Conservation (phyloP, 2,888 invertebrate species). For the Himalopsyche tibetana region DNA sequence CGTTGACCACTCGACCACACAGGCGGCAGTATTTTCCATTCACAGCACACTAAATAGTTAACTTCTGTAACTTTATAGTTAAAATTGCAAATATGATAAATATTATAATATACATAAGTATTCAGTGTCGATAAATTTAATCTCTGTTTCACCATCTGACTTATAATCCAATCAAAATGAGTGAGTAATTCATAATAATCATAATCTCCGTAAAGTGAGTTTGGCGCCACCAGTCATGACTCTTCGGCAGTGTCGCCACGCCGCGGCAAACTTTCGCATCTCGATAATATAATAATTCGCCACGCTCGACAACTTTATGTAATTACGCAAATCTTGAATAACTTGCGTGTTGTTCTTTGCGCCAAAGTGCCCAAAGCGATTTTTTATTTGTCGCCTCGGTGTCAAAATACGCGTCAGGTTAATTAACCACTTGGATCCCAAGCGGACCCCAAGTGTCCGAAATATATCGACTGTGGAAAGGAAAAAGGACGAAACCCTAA, state of each 20-base stretch:
- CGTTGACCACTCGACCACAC: no score
- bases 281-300: constrained; percentile 33
- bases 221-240: constrained; percentile 40
- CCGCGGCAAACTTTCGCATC: constrained; percentile 40
- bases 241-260: constrained; percentile 7
- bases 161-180: no score
- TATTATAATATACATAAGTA: no score
- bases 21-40: no score
- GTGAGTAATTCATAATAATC: background rate
- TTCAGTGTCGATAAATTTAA: no score
- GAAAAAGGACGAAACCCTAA: no score
- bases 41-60: no score
- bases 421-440: background rate
- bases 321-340: constrained; percentile 25
- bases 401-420: constrained; percentile 27
- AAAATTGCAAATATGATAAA: no score
- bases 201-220: constrained; percentile 17
- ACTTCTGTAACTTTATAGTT: no score
- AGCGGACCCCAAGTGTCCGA: no score
- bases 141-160: no score
- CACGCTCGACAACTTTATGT: constrained; percentile 1
- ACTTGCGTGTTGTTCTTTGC: constrained; percentile 2
- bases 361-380: constrained; percentile 2
- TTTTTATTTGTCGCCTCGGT: constrained; percentile 14
- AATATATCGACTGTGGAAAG: no score